Conservation (phyloP, 1,140 invertebrate genomes). For the Cyclina sinensis region DNA sequence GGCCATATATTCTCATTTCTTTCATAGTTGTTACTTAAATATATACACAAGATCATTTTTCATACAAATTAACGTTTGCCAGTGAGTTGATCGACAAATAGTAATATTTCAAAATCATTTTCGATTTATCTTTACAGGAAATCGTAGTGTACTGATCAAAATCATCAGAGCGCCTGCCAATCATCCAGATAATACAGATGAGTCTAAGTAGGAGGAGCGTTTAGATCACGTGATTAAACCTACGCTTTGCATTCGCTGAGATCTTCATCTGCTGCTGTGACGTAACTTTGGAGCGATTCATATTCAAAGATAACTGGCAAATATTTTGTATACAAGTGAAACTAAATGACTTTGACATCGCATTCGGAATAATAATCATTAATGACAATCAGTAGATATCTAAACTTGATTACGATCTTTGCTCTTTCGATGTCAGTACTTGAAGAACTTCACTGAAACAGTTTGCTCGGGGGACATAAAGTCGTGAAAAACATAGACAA, state of each 20-base stretch:
- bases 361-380: slow-evolving; percentile 39
- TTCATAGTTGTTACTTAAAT: background rate
- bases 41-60: slow-evolving; percentile 37
- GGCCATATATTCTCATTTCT: slow-evolving; percentile 31
- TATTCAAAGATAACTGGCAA: slow-evolving; percentile 19
- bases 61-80: slow-evolving; percentile 13
- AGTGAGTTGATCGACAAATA: slow-evolving; percentile 26
- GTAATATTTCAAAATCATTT: slow-evolving; percentile 62
- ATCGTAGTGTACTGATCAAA: slow-evolving; percentile 40
- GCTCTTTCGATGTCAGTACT: background rate
- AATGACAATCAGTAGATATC: slow-evolving; percentile 7
- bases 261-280: slow-evolving; percentile 3
- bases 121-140: slow-evolving; percentile 54
- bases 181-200: slow-evolving; percentile 35
- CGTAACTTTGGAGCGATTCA: slow-evolving; percentile 44
- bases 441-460: background rate
- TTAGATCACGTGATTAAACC: slow-evolving; percentile 26
- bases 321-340: slow-evolving; percentile 42
- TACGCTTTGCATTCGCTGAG: background rate
- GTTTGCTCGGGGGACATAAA: background rate
- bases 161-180: slow-evolving; percentile 48
- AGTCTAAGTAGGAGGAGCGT: slow-evolving; percentile 22
- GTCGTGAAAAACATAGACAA: slow-evolving; percentile 2
- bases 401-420: slow-evolving; percentile 10
- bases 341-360: slow-evolving; percentile 36